Base-by-base conservation (phyloP, 2,113 vertebrate species). In the Albula glossodonta region DNA sequence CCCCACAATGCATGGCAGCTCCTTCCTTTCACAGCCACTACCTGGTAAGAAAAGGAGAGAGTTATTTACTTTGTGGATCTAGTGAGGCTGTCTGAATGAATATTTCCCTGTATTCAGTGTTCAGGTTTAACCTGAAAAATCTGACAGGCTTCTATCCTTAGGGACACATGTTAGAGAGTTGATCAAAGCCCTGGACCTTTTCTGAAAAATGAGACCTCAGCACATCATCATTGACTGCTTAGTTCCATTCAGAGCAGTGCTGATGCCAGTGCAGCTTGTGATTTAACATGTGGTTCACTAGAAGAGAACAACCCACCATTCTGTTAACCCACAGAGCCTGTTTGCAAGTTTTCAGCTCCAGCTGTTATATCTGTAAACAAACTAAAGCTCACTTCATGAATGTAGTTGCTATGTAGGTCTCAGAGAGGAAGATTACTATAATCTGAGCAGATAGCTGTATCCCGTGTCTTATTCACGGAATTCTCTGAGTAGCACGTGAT, bases 301-400 rank as follows among this genome's bases (percentile, higher is more conserved):
- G n/a, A 2, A 74, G n/a, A 74, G n/a, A 31, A 74, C 25, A 31
- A 74, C 70, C 8, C 22, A 11, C 70, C 9, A 31, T 74, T 31
- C 22, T 31, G 22, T 8, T 8, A 25, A 9, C 4, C 70, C 22
- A 10, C 31, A 74, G 6, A 12, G 53, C 22, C 70, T 9, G 8
- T n/a, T 70, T 70, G 63, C 63, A 17, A 70, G 22, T 70, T 9
- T 31, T 74, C 11, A 9, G 11, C n/a, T 74, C 31, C 6, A 5
- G 70, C 70, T 31, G 70, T 74, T 31, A 74, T 22, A 74, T 74
- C 70, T 10, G 31, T 9, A 31, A n/a, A 74, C 70, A 74, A n/a
- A 74, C 70, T 31, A 74, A 74, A 74, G 70, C 70, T 74, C n/a
- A 74, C 31, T 74, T 74, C 70, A 74, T 74, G 70, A 74, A 74